Evolutionary conservation across 1,140 invertebrate genomes (phyloP).

Genomic region (Coenobita brevimanus): DNA sequence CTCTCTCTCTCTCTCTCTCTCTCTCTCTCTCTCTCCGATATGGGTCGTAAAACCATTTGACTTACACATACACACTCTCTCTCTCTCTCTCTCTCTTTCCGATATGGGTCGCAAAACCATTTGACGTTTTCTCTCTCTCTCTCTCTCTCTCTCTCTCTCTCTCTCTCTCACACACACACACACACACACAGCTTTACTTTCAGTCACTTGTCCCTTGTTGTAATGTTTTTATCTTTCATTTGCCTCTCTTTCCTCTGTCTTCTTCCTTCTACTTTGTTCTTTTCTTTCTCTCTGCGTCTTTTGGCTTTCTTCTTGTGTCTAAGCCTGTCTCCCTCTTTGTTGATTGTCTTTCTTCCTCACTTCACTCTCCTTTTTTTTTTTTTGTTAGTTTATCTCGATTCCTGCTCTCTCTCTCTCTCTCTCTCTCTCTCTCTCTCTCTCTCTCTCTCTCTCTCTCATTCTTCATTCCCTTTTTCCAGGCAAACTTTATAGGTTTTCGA

Average conservation of each 20-base stretch:
- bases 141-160: not conserved
- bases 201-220: no score
- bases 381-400: not conserved
- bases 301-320: no score
- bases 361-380: not conserved
- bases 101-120: no score
- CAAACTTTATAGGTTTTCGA: no score
- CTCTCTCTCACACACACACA: not conserved
- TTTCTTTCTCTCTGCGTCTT: not conserved
- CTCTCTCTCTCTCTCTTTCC: not conserved
- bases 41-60: no score
- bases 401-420: not conserved
- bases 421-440: not conserved
- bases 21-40: not conserved
- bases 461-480: no score
- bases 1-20: not conserved
- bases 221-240: no score
- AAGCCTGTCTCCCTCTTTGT: not conserved
- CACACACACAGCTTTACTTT: not conserved
- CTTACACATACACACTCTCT: not conserved
- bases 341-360: not conserved
- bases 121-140: conserved; percentile 14
- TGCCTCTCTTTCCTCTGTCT: no score
- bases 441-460: not conserved
- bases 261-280: not conserved